Percentiles rank a stretch among this genome's conserved stretches.
These are phyloP conservation scores for Brachionus plicatilis DNA, from an alignment of 1,140 invertebrate genomes.

Conservation along the genomic window DNA sequence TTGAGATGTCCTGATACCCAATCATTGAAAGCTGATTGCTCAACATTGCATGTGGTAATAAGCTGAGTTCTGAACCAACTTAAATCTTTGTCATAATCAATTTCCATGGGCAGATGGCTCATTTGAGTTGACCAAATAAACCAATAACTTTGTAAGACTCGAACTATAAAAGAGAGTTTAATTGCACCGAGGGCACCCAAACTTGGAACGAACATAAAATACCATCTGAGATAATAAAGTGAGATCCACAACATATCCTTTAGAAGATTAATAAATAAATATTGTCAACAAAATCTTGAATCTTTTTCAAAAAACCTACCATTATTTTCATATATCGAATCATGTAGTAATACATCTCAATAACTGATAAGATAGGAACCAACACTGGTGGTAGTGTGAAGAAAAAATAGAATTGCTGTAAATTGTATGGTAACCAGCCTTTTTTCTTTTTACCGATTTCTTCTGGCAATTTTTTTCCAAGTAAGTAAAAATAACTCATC, in stretches of 20 bases:
- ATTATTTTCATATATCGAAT: neutral
- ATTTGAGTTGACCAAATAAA: slow-evolving; percentile 54
- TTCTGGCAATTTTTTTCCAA: slow-evolving; percentile 44
- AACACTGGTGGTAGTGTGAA: slow-evolving; percentile 13
- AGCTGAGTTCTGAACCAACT: slow-evolving; percentile 49
- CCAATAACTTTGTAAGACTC: slow-evolving; percentile 49
- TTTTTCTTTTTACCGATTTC: slow-evolving; percentile 39
- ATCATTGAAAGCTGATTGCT: slow-evolving; percentile 44
- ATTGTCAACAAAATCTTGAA: too few species aligned
- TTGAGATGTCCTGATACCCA: slow-evolving; percentile 51
- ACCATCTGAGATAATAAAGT: neutral
- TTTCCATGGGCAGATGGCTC: slow-evolving; percentile 55
- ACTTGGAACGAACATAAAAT: neutral
- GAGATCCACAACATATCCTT: neutral
- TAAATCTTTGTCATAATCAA: slow-evolving; percentile 47
- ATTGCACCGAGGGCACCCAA: slow-evolving; percentile 36
- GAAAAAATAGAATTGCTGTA: slow-evolving; percentile 45
- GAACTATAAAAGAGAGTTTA: neutral
- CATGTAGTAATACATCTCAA: neutral
- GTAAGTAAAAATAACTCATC: slow-evolving; percentile 48
- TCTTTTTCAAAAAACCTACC: neutral
- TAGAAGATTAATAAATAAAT: neutral
- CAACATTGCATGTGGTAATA: slow-evolving; percentile 44
- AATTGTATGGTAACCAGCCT: slow-evolving; percentile 44
- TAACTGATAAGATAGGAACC: neutral